Percentiles rank a stretch among this genome's conserved stretches.
These are phyloP conservation scores for Malurus splendens DNA, from an alignment of 2,797 vertebrate genomes.

Conservation along the genomic window DNA sequence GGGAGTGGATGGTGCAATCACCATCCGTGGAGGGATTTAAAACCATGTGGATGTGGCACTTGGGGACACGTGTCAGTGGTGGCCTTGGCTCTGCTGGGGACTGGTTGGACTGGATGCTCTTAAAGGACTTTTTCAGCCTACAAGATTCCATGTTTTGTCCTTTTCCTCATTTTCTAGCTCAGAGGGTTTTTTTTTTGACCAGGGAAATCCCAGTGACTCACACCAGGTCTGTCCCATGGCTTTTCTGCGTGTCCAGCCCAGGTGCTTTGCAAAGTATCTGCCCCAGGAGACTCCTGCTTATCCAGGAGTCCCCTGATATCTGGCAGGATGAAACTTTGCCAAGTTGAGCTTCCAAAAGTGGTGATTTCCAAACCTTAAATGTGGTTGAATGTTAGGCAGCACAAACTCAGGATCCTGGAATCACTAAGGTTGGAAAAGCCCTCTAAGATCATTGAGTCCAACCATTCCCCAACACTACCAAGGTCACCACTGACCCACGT, in stretches of 20 bases:
- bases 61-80: background rate
- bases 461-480: background rate
- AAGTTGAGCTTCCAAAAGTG: rapidly evolving
- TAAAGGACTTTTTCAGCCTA: background rate
- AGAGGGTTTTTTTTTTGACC: background rate
- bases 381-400: rapidly evolving
- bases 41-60: background rate
- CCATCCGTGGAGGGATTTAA: background rate
- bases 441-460: rapidly evolving
- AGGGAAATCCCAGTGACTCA: background rate
- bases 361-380: background rate
- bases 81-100: background rate
- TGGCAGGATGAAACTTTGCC: background rate
- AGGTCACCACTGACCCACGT: background rate
- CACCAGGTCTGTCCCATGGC: background rate
- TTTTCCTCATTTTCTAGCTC: background rate
- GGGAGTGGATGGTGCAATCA: background rate
- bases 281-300: background rate
- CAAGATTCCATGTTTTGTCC: rapidly evolving
- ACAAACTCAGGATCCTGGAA: background rate
- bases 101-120: background rate
- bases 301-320: background rate
- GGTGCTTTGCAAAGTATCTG: background rate
- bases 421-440: background rate
- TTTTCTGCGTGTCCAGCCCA: background rate